Evolutionary conservation across 2,888 invertebrate genomes (phyloP), one percentile per base, ranked within the genome.

Genomic region (Griposia aprilina): DNA sequence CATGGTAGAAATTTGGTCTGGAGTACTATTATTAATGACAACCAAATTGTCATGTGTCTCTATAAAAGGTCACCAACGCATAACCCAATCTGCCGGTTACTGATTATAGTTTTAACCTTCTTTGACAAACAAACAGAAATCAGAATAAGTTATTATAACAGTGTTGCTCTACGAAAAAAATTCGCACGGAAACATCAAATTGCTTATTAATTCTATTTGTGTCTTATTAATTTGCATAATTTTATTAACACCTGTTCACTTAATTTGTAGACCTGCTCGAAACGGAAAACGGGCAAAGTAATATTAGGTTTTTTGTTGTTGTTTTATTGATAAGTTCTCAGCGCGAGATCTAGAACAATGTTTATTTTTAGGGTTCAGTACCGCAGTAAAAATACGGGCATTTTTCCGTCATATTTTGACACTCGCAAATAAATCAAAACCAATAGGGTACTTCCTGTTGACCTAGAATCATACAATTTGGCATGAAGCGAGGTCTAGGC

Each of bases 81-180:
- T 41, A 20, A 48, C 36, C 23, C 1, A 23, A 26, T 3, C 1
- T 8, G 15, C 17, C 23, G 20, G 17, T 66, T 26, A 26, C 0
- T n/a, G 20, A 1, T 50, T 50, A 20, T 59, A 11, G 20, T 26
- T 26, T 20, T 30, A 26, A 48, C 59, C 11, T 11, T 55, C 8
- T n/a, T 7, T 30, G 45, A 74, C 45, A 63, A 23, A 82, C 62
- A 62, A n/a, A 75, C 48, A 82, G 20, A 55, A n/a, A 15, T 41
- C 5, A 20, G 2, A 52, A 45, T 81, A n/a, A 30, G 17, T 8
- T n/a, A 17, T 1, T 76, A n/a, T 17, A 23, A 17, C 41, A 52
- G 10, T 67, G 17, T 36, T 17, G 3, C 0, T 55, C 36, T 45
- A 52, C n/a, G 10, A 11, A 59, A 48, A 45, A 13, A n/a, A 3